A percentile compares a stretch with the other conserved stretches of the same genome.
phyloP scores from a whole-genome alignment of 2,888 invertebrate genomes.

The Cerastis rubricosa region DNA sequence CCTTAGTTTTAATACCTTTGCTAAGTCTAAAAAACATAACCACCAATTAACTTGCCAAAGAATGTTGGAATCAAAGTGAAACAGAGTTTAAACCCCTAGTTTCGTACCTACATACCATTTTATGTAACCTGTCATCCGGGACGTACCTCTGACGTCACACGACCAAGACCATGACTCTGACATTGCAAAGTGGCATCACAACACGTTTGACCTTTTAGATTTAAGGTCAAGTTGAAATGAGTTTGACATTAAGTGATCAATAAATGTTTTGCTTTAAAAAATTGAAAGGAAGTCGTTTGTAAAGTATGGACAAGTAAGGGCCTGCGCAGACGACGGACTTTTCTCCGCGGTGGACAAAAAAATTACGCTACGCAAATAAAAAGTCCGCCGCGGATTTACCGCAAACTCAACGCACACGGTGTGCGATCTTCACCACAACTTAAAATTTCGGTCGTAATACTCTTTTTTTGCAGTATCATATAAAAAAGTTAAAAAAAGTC shows the following conservation, averaged over 20 bases:
- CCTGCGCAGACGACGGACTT: too few relatives aligned
- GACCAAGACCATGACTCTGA: conserved; percentile 47
- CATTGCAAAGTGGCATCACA: conserved; percentile 29
- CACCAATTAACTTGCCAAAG: not conserved
- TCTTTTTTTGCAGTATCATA: too few relatives aligned
- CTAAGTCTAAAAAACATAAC: not conserved
- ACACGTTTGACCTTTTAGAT: conserved; percentile 23
- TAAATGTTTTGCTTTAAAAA: not conserved
- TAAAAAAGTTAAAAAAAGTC: too few relatives aligned
- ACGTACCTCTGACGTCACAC: conserved; percentile 9
- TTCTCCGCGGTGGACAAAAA: too few relatives aligned
- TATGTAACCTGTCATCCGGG: conserved; percentile 16
- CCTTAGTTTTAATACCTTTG: too few relatives aligned
- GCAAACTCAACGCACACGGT: too few relatives aligned
- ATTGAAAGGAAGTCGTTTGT: too few relatives aligned
- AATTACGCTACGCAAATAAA: too few relatives aligned
- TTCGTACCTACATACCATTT: not conserved
- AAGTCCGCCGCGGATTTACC: too few relatives aligned
- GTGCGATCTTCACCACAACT: too few relatives aligned
- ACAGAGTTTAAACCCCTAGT: not conserved
- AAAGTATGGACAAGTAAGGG: too few relatives aligned
- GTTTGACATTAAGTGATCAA: conserved; percentile 11
- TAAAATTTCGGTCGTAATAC: too few relatives aligned
- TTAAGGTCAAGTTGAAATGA: conserved; percentile 38
- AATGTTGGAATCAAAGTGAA: conserved; percentile 6